Evolutionary conservation across 2,797 vertebrate species (phyloP), one percentile per base, ranked within the genome.

Genomic region (Cossypha caffra): DNA sequence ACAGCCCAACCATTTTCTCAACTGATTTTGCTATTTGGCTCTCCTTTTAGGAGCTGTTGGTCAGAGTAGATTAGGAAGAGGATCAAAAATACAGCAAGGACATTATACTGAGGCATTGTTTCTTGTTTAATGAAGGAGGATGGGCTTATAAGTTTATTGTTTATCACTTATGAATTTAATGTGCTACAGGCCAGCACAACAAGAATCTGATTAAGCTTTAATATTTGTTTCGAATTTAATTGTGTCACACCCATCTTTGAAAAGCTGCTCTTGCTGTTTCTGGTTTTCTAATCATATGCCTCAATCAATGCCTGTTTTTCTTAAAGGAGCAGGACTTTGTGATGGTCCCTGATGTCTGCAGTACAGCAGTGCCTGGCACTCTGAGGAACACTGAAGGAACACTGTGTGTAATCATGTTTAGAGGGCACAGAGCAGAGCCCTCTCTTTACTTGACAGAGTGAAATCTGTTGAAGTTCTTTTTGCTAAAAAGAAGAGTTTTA

Each of bases 271-370:
- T 38, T 77, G 86, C 80, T 57, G 35, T 43, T 83, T 67, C 78
- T 91, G 86, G 28, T 92, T 92, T 97, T 91, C 54, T 94, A 77
- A 88, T 95, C 59, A 13, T 52, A 14, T 17, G 37, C 81, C n/a
- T 90, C 59, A 8, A 43, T 84, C 50, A 16, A 37, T 18, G 13
- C 43, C 38, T 81, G 40, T 15, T 69, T 64, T 40, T 62, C 50
- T 72, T 85, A 63, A 94, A 92, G 86, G 72, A 89, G 75, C 57
- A 62, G 81, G 48, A 33, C 61, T 63, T 48, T 10, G 29, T 78
- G 52, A 18, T 16, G 0, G 0, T 68, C 66, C 24, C 3, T 76
- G 31, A 7, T 33, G 18, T 37, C 37, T 81, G 50, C 50, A 76
- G 31, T 40, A 29, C 29, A 59, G 72, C 42, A 40, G 4, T 25